These are phyloP conservation scores for Bradypodion pumilum DNA, from an alignment of 2,797 vertebrate genomes.

Conservation along the genomic window DNA sequence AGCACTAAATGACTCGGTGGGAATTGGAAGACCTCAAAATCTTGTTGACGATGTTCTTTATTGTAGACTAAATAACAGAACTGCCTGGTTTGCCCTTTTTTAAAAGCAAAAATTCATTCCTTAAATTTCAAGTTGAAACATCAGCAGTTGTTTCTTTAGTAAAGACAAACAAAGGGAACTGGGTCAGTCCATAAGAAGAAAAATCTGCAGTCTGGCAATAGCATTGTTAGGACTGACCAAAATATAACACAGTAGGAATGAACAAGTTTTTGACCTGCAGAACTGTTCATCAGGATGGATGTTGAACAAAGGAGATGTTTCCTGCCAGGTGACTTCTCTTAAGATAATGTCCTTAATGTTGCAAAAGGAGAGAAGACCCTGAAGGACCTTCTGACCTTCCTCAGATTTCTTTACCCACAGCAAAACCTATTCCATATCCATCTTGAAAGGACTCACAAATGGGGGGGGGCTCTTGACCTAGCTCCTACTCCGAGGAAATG, in stretches of 20 bases:
- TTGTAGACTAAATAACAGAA: too few species aligned
- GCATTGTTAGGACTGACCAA: not conserved
- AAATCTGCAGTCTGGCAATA: not conserved
- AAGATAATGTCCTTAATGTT: too few species aligned
- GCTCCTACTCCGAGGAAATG: too few species aligned
- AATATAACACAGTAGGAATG: not conserved
- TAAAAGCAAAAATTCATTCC: slow-evolving; percentile 35
- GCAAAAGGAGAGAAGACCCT: too few species aligned
- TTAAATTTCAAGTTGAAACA: not conserved
- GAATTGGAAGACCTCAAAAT: slow-evolving; percentile 22
- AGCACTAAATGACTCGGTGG: slow-evolving; percentile 15
- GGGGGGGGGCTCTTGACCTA: too few species aligned
- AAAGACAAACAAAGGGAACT: slow-evolving; percentile 1
- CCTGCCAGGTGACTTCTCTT: too few species aligned
- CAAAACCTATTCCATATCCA: not conserved
- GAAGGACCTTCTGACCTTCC: too few species aligned
- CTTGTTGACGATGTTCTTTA: too few species aligned
- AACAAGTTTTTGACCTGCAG: not conserved
- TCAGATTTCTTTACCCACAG: not conserved
- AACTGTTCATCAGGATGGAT: not conserved
- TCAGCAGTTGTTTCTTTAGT: slow-evolving; percentile 12
- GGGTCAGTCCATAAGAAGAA: not conserved
- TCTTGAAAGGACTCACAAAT: not conserved
- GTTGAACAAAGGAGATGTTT: not conserved
- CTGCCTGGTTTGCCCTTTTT: not conserved